Conservation (phyloP, 2,888 invertebrate genomes). For the Strigamia transsilvanica region DNA sequence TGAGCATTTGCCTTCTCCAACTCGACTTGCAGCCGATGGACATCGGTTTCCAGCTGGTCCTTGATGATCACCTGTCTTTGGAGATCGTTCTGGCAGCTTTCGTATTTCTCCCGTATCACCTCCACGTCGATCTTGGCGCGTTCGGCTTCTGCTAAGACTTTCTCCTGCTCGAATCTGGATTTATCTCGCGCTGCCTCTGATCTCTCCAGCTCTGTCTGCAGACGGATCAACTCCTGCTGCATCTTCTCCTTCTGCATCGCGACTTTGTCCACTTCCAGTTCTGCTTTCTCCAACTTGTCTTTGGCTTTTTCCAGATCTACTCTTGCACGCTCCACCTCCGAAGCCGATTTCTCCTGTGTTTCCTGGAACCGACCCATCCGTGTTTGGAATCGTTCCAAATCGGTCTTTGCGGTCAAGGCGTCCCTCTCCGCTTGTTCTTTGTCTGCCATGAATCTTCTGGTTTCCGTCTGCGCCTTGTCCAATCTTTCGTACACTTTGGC, state of each 20-base stretch:
- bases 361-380: constrained; percentile 78
- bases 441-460: constrained; percentile 81
- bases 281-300: constrained; percentile 59
- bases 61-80: constrained; percentile 59
- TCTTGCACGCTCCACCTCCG: constrained; percentile 72
- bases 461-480: constrained; percentile 82
- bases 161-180: constrained; percentile 68
- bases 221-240: constrained; percentile 65
- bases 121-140: constrained; percentile 71
- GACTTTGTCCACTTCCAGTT: constrained; percentile 57
- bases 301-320: constrained; percentile 60
- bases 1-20: constrained; percentile 70
- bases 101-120: constrained; percentile 59
- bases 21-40: constrained; percentile 70
- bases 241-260: constrained; percentile 57
- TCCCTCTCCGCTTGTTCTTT: constrained; percentile 75
- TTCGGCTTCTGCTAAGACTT: constrained; percentile 86
- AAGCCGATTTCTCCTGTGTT: constrained; percentile 71
- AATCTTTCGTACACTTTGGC: constrained; percentile 92
- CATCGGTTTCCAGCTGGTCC: constrained; percentile 59
- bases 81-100: constrained; percentile 58
- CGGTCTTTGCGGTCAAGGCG: constrained; percentile 80
- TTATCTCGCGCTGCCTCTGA: constrained; percentile 68
- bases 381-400: constrained; percentile 76
- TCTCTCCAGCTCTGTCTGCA: constrained; percentile 83